Evolutionary conservation across 2,888 invertebrate species (phyloP).

Genomic region (Magallana nippona): DNA sequence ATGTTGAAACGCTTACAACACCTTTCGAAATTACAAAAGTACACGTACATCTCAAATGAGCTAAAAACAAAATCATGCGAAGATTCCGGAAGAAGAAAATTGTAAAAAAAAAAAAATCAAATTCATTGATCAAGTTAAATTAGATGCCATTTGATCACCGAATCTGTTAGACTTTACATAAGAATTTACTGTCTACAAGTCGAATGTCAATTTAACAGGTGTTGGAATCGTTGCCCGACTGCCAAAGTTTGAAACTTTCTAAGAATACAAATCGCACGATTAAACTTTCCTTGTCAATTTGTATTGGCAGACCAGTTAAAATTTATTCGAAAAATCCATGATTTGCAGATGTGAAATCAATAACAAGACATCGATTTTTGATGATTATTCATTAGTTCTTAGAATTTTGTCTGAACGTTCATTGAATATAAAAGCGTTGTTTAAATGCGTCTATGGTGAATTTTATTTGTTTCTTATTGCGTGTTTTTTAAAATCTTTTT

Average conservation of each 20-base stretch:
- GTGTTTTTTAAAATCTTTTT: too few relatives aligned
- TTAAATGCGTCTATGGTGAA: too few relatives aligned
- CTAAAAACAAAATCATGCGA: background rate
- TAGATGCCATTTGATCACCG: conserved; percentile 2
- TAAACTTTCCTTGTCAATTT: background rate
- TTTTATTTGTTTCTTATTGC: too few relatives aligned
- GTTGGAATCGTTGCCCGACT: background rate
- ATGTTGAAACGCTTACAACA: too few relatives aligned
- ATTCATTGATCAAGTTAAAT: conserved; percentile 18
- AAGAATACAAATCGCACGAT: conserved; percentile 5
- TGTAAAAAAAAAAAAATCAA: background rate
- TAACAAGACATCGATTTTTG: background rate
- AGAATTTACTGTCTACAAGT: conserved; percentile 3
- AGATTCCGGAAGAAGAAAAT: conserved; percentile 1
- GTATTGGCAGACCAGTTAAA: background rate
- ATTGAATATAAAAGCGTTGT: too few relatives aligned
- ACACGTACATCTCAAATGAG: too few relatives aligned
- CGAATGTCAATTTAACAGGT: conserved; percentile 26
- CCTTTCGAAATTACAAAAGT: too few relatives aligned
- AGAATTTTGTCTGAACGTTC: background rate
- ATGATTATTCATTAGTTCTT: background rate
- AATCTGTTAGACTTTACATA: background rate
- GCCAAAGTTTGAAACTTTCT: background rate
- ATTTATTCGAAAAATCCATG: background rate
- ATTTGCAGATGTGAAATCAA: background rate